These are phyloP conservation scores for Poeciliopsis prolifica DNA, from an alignment of 2,113 vertebrate genomes.

Conservation along the genomic window DNA sequence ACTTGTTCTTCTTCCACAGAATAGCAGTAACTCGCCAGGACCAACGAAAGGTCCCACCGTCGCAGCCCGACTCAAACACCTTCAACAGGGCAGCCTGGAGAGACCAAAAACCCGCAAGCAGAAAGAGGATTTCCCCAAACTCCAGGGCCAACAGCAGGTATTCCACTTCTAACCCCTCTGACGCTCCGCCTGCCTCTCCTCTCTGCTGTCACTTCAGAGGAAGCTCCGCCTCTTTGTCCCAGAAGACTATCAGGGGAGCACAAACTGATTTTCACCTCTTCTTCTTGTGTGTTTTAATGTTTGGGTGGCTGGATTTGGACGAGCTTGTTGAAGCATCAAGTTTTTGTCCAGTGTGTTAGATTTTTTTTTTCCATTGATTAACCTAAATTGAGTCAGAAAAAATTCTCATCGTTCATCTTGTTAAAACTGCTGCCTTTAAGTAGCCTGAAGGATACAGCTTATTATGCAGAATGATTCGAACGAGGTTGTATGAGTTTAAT, in stretches of 20 bases:
- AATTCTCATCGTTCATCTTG: not conserved
- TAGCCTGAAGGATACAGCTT: constrained; percentile 1
- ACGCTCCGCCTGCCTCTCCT: constrained; percentile 36
- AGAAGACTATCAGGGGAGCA: constrained; percentile 37
- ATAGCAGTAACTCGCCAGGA: constrained; percentile 79
- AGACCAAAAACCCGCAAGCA: constrained; percentile 89
- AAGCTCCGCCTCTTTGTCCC: constrained; percentile 11
- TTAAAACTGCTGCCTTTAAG: constrained; percentile 25
- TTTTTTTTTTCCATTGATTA: not conserved
- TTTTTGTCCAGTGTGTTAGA: constrained; percentile 49
- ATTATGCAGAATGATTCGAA: constrained; percentile 9
- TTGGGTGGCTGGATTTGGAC: constrained; percentile 52
- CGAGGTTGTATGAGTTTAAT: constrained; percentile 1
- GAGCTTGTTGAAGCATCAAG: constrained; percentile 50
- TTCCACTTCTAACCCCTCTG: constrained; percentile 77
- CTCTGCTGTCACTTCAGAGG: constrained; percentile 33
- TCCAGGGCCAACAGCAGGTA: constrained; percentile 97
- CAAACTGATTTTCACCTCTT: constrained; percentile 37
- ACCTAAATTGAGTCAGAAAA: not conserved
- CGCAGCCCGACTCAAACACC: constrained; percentile 88
- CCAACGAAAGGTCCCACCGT: constrained; percentile 86
- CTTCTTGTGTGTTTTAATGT: constrained; percentile 53
- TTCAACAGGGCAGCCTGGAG: constrained; percentile 90
- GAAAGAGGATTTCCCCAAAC: constrained; percentile 89
- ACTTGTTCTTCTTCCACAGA: constrained; percentile 56